Evolutionary conservation across 2,113 vertebrate genomes (phyloP), one percentile per base, ranked within the genome.

Genomic region (Paramisgurnus dabryanus): DNA sequence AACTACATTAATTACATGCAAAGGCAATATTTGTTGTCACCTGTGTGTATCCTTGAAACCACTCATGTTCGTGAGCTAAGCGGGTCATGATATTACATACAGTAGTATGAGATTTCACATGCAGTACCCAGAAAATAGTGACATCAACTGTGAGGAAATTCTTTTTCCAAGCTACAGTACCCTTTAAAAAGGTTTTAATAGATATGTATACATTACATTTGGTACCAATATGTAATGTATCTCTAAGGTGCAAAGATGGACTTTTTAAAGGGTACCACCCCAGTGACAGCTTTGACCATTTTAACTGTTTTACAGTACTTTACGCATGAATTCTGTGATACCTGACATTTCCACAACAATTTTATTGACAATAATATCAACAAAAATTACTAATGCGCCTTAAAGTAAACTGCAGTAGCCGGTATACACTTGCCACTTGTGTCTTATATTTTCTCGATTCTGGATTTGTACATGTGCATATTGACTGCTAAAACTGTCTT

Each of bases 1-100:
- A 71, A 61, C 53, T 79, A 68, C 65, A 87, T 47, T 84, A 83
- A 82, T 78, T 83, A 72, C 76, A 82, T 67, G 61, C 57, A 66
- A 71, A 79, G n/a, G 58, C 40, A 71, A 43, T 76, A 68, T 83
- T 67, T 79, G 53, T 84, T 49, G 3, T 70, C 70, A 53, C 13
- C 69, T 40, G 65, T 67, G 34, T 78, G 67, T 80, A 18, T 66
- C 53, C 71, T 6, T 66, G 45, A 66, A 74, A 43, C 41, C 73
- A 55, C 67, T 77, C 55, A 83, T 85, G 79, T 74, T 39, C 8
- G 40, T 7, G 41, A 63, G 60, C 7, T 11, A 34, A 69, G 27
- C 11, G 18, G 27, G 34, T 63, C 39, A 73, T 10, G 13, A 64
- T 17, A 41, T 57, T 39, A 34, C n/a, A 18, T 45, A 34, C 27